These are phyloP conservation scores for Pogonognathellus flavescens DNA, from an alignment of 1,140 invertebrate species.

Conservation along the genomic window DNA sequence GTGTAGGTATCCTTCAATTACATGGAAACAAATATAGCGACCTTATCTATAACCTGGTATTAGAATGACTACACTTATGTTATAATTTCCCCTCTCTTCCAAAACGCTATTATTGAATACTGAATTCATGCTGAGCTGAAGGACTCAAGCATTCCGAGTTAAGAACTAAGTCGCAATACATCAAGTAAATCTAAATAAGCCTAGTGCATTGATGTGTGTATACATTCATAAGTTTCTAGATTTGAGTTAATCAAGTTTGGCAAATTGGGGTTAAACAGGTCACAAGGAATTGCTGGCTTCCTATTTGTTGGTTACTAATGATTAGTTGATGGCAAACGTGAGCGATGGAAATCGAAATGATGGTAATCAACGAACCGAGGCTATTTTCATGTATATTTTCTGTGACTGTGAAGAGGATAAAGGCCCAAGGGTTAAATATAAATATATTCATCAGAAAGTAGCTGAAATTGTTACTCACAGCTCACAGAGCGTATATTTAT, in stretches of 20 bases:
- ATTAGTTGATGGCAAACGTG: background rate
- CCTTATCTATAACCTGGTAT: too few species aligned
- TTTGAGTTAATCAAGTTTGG: background rate
- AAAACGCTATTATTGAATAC: too few species aligned
- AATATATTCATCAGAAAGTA: background rate
- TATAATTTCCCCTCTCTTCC: too few species aligned
- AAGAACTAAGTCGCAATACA: background rate
- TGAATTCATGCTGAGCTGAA: too few species aligned
- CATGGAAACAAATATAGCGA: background rate
- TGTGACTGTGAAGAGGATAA: background rate
- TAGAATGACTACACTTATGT: too few species aligned
- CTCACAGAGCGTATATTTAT: background rate
- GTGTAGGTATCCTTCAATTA: background rate
- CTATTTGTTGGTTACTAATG: background rate
- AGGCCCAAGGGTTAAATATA: conserved; percentile 6
- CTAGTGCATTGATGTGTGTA: background rate
- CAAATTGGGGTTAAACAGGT: conserved; percentile 7
- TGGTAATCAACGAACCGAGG: background rate
- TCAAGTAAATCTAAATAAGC: background rate
- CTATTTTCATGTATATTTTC: background rate
- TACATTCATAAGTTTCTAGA: background rate
- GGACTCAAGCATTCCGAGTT: background rate
- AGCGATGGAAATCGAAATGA: conserved; percentile 8
- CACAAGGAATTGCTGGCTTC: conserved; percentile 1
- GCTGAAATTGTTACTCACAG: background rate